These are phyloP conservation scores for Mola mola DNA, from an alignment of 2,113 vertebrate genomes.

Conservation along the genomic window DNA sequence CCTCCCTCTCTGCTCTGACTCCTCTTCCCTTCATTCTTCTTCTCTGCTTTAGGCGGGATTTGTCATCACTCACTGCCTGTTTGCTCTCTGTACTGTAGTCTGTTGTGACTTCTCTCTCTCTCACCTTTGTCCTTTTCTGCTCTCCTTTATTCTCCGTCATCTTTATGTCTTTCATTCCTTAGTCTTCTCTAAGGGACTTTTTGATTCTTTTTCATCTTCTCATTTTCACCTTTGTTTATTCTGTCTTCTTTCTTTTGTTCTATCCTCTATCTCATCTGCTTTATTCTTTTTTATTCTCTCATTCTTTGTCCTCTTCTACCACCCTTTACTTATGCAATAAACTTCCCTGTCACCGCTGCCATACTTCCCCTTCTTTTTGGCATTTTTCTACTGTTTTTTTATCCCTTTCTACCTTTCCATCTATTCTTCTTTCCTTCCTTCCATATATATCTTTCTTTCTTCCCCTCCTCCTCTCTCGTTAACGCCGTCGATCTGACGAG, in stretches of 20 bases:
- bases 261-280: background rate
- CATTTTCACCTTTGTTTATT: no score
- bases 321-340: no score
- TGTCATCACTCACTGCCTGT: conserved; percentile 18
- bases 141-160: background rate
- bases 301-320: no score
- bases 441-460: background rate
- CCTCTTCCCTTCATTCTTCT: conserved; percentile 45
- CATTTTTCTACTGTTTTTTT: no score
- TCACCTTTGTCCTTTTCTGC: background rate
- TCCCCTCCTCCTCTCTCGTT: background rate
- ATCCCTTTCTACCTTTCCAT: background rate
- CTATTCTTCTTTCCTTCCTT: background rate
- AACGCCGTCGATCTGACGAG: conserved; percentile 18
- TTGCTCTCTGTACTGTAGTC: background rate
- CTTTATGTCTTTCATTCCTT: background rate
- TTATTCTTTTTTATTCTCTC: background rate
- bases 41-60: background rate
- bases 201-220: no score
- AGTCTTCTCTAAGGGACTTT: no score
- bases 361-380: background rate
- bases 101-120: background rate
- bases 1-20: conserved; percentile 13
- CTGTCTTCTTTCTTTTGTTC: no score
- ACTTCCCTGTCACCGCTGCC: no score